Base-by-base conservation (phyloP, 2,888 invertebrate genomes). In the Stenotaenia linearis region DNA sequence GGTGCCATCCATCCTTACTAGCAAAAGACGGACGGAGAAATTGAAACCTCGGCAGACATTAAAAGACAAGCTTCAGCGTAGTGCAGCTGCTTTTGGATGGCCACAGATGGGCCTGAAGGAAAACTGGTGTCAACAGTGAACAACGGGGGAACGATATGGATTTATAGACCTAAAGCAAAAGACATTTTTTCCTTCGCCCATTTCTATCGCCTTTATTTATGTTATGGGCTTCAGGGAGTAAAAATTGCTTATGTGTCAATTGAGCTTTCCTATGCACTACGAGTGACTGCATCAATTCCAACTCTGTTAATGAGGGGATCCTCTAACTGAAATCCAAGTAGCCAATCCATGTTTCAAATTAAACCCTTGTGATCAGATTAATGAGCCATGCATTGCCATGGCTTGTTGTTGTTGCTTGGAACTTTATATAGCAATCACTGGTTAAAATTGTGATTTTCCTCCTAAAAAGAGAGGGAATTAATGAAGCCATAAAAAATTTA, bases 1-100 rank as follows among this genome's bases (percentile, higher is more conserved):
- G 69, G 69, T 69, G 69, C 69, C 69, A 69, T 69, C 69, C 69
- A 69, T 69, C 69, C 69, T 69, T 69, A 69, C 69, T 69, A 69
- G 69, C 6, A 69, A 69, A 28, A 69, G 69, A 69, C 28, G 69
- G 69, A 69, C 69, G 69, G 12, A 69, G 69, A 69, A 69, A 69
- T 69, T 69, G 69, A 69, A 69, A 69, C 28, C 69, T 69, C 69
- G 69, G 28, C 69, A 69, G 69, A 28, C 69, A 69, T 69, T 69
- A 69, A 69, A 69, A 69, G 69, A 69, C 69, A 69, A 25, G 69
- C 25, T 69, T 69, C 10, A 28, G 69, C 25, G 25, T 69, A 28
- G 69, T 69, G 69, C 69, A 69, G 69, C 23, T 69, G 28, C 69
- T 25, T 69, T 69, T 69, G 69, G 69, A 69, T 69, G 69, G 69